phyloP scores from a whole-genome alignment of 1,140 invertebrate genomes.

The Calycopis cecrops region DNA sequence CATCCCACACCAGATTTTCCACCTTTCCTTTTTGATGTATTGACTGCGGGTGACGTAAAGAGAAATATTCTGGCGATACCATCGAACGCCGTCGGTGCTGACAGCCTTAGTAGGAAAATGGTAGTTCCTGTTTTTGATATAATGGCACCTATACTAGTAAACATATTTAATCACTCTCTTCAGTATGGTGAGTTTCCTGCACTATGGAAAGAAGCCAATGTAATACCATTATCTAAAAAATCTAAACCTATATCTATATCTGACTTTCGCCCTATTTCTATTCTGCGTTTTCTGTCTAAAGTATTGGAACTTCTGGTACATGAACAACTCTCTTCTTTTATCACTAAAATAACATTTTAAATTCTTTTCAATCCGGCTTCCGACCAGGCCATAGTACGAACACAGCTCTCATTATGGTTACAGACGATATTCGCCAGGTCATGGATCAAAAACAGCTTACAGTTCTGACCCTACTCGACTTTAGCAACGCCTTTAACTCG shows the following conservation, averaged over 20 bases:
- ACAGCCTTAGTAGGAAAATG: constrained; percentile 14
- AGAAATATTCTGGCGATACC: constrained; percentile 9
- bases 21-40: background rate
- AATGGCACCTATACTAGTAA: constrained; percentile 6
- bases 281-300: background rate
- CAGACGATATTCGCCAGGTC: background rate
- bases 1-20: background rate
- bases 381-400: background rate
- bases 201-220: constrained; percentile 12
- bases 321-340: background rate
- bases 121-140: constrained; percentile 12
- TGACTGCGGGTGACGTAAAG: constrained; percentile 14
- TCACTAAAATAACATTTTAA: background rate
- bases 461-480: background rate
- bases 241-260: constrained; percentile 5
- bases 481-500: background rate
- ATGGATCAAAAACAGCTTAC: background rate
- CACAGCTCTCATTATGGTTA: background rate
- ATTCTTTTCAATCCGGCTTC: background rate
- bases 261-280: background rate
- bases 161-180: constrained; percentile 16
- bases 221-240: constrained; percentile 19
- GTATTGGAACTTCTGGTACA: too few relatives aligned
- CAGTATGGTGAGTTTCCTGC: background rate
- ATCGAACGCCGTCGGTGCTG: constrained; percentile 15